These are phyloP conservation scores for Lycaena phlaeas DNA, from an alignment of 2,888 invertebrate species.

Conservation along the genomic window DNA sequence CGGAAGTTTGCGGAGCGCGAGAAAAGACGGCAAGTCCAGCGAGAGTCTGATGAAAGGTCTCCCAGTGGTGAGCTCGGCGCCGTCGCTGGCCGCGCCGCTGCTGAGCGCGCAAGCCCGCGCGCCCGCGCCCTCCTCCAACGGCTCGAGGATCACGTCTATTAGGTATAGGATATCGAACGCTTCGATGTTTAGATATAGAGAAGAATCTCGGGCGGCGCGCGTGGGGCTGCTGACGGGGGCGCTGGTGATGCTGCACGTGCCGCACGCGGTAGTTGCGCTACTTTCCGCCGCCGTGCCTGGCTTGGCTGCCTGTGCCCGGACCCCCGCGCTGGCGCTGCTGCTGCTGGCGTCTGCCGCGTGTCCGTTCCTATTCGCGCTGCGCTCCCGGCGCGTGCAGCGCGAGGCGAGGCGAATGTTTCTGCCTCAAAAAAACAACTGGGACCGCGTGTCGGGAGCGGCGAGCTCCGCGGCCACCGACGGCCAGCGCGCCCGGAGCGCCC, in stretches of 20 bases:
- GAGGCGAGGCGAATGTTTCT: slow-evolving; percentile 52
- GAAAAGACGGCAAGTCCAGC: slow-evolving; percentile 53
- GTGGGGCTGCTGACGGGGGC: slow-evolving; percentile 78
- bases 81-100: slow-evolving; percentile 57
- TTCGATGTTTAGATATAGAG: slow-evolving; percentile 86
- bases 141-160: slow-evolving; percentile 80
- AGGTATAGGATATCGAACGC: slow-evolving; percentile 88
- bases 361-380: slow-evolving; percentile 84
- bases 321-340: slow-evolving; percentile 68
- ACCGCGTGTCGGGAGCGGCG: slow-evolving; percentile 66
- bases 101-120: slow-evolving; percentile 43
- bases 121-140: slow-evolving; percentile 57
- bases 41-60: slow-evolving; percentile 51
- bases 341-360: slow-evolving; percentile 78
- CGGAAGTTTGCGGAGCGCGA: slow-evolving; percentile 52
- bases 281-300: slow-evolving; percentile 64
- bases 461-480: slow-evolving; percentile 71
- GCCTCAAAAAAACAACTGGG: slow-evolving; percentile 48
- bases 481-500: slow-evolving; percentile 55
- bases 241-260: slow-evolving; percentile 82
- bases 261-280: slow-evolving; percentile 67
- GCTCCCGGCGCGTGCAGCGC: slow-evolving; percentile 77
- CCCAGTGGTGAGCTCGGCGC: slow-evolving; percentile 67
- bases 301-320: slow-evolving; percentile 57
- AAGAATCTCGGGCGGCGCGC: slow-evolving; percentile 91